Percentiles rank a stretch among this genome's conserved stretches.
Conservation (phyloP, 2,888 invertebrate species). For the Rhingia campestris region DNA sequence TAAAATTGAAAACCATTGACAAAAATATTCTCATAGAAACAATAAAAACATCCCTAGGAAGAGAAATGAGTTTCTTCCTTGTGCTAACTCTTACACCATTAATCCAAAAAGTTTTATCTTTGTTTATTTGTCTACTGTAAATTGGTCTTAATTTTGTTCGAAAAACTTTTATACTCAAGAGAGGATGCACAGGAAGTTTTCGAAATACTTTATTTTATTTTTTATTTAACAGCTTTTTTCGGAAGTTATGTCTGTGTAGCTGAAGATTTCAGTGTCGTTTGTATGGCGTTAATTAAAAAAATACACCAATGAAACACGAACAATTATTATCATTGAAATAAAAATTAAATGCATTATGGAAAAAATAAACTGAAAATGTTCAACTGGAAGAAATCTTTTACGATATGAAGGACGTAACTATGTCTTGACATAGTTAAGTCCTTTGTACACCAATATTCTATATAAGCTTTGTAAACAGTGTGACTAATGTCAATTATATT, state of each 20-base stretch:
- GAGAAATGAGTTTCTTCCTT: constrained; percentile 29
- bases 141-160: constrained; percentile 71
- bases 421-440: too few relatives aligned
- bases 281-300: constrained; percentile 22
- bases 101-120: constrained; percentile 72
- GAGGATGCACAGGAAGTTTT: constrained; percentile 57
- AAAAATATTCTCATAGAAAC: constrained; percentile 23
- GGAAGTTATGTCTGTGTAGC: constrained; percentile 38
- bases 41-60: constrained; percentile 26
- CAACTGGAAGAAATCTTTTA: neutral
- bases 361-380: neutral
- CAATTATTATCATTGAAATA: neutral
- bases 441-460: too few relatives aligned
- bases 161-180: constrained; percentile 56
- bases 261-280: constrained; percentile 15
- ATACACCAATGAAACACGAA: neutral
- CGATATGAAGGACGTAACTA: too few relatives aligned
- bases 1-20: constrained; percentile 29
- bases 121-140: constrained; percentile 74
- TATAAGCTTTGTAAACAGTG: too few relatives aligned
- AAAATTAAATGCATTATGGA: neutral
- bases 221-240: constrained; percentile 42
- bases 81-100: constrained; percentile 63
- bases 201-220: constrained; percentile 52
- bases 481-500: too few relatives aligned